Percentiles rank a stretch among this genome's conserved stretches.
These are phyloP conservation scores for Siniperca scherzeri DNA, from an alignment of 2,797 vertebrate species.

Conservation along the genomic window DNA sequence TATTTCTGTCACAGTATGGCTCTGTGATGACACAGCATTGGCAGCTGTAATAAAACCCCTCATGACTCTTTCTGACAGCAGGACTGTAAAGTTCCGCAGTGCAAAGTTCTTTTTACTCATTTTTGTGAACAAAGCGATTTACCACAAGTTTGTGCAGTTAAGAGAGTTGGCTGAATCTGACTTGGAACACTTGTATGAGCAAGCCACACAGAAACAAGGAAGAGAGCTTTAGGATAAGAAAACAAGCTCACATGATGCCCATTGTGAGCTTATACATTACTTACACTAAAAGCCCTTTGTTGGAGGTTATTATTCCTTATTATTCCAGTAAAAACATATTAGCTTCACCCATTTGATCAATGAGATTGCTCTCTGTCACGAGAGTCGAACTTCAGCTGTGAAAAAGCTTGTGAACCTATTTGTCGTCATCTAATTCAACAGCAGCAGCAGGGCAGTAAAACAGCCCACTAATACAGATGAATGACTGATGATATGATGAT, in stretches of 20 bases:
- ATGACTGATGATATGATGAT: constrained; percentile 47
- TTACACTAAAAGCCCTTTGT: not conserved
- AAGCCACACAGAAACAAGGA: not conserved
- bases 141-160: not conserved
- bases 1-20: not conserved
- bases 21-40: not conserved
- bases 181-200: not conserved
- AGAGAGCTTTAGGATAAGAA: not conserved
- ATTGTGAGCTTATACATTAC: not conserved
- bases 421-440: constrained; percentile 31
- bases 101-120: too few relatives aligned
- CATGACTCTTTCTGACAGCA: not conserved
- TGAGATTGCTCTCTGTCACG: constrained; percentile 10
- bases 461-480: constrained; percentile 9
- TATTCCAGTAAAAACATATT: constrained; percentile 20
- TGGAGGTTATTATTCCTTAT: not conserved
- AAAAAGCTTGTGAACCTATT: constrained; percentile 22
- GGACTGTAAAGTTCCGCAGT: too few relatives aligned
- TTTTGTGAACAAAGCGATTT: not conserved
- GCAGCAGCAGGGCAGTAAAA: constrained; percentile 26
- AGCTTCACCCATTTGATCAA: constrained; percentile 15
- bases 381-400: constrained; percentile 23
- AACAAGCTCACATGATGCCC: not conserved
- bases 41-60: not conserved
- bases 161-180: not conserved